Conservation (phyloP, 2,113 vertebrate species). For the Taxidea taxus region DNA sequence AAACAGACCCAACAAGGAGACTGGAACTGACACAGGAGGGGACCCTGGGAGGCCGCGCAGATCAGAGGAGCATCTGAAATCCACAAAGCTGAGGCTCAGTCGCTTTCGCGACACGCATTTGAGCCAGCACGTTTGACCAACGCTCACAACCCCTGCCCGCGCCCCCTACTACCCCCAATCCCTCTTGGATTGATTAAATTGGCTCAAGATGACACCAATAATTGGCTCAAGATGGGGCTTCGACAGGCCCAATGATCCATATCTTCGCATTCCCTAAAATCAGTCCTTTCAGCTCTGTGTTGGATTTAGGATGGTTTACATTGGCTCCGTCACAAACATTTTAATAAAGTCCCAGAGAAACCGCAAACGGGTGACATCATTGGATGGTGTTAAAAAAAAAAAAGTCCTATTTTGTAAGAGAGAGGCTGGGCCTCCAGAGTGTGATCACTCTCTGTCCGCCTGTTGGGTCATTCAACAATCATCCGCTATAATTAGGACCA, state of each 20-base stretch:
- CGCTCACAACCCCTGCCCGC: slow-evolving; percentile 88
- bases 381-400: slow-evolving; percentile 89
- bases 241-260: slow-evolving; percentile 96
- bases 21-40: slow-evolving; percentile 39
- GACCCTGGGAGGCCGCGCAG: background rate
- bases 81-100: slow-evolving; percentile 58
- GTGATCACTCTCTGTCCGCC: slow-evolving; percentile 68
- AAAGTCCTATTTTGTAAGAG: slow-evolving; percentile 83
- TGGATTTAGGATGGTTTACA: slow-evolving; percentile 99
- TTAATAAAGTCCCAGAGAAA: slow-evolving; percentile 96
- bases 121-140: slow-evolving; percentile 96
- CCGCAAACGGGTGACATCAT: slow-evolving; percentile 96
- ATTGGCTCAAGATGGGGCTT: slow-evolving; percentile 99
- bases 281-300: slow-evolving; percentile 94
- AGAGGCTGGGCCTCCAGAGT: slow-evolving; percentile 81
- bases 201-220: slow-evolving; percentile 99
- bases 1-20: background rate
- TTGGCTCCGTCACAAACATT: slow-evolving; percentile 97
- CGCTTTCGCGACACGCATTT: slow-evolving; percentile 79
- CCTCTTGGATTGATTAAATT: slow-evolving; percentile 99
- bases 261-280: slow-evolving; percentile 95
- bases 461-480: slow-evolving; percentile 81
- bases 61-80: slow-evolving; percentile 55
- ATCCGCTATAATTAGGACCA: slow-evolving; percentile 77
- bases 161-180: slow-evolving; percentile 84